These are phyloP conservation scores for Nematopogon swammerdamellus DNA, from an alignment of 2,888 invertebrate genomes.

Conservation along the genomic window DNA sequence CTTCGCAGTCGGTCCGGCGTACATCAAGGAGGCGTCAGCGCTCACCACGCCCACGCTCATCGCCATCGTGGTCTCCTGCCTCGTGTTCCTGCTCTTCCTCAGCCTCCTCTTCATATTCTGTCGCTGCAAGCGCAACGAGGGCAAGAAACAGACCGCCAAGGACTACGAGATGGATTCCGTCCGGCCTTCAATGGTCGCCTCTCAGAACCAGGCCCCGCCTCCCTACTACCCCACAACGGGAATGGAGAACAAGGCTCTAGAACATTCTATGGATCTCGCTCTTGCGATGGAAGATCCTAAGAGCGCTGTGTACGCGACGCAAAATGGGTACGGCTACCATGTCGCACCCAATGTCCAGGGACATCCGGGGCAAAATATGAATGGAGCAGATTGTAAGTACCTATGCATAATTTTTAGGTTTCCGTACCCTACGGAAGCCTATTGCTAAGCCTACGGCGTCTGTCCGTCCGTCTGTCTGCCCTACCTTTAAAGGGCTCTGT, in stretches of 20 bases:
- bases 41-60: constrained; percentile 76
- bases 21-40: constrained; percentile 74
- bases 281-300: constrained; percentile 83
- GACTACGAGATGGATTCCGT: constrained; percentile 91
- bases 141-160: constrained; percentile 80
- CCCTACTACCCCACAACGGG: constrained; percentile 86
- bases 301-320: constrained; percentile 77
- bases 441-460: too few species aligned
- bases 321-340: constrained; percentile 84
- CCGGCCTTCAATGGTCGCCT: constrained; percentile 80
- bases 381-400: constrained; percentile 76
- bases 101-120: constrained; percentile 79
- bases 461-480: too few species aligned
- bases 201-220: constrained; percentile 83
- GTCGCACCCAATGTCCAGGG: constrained; percentile 66
- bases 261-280: constrained; percentile 84
- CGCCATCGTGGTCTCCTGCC: constrained; percentile 74
- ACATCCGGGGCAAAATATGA: constrained; percentile 63
- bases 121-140: constrained; percentile 77
- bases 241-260: constrained; percentile 88
- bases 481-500: too few species aligned
- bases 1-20: constrained; percentile 71
- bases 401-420: too few species aligned
- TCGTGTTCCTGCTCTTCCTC: constrained; percentile 75
- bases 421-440: too few species aligned